Percentiles rank a stretch among this genome's conserved stretches.
phyloP scores from a whole-genome alignment of 2,888 invertebrate species.

The Drosophila incognita region DNA sequence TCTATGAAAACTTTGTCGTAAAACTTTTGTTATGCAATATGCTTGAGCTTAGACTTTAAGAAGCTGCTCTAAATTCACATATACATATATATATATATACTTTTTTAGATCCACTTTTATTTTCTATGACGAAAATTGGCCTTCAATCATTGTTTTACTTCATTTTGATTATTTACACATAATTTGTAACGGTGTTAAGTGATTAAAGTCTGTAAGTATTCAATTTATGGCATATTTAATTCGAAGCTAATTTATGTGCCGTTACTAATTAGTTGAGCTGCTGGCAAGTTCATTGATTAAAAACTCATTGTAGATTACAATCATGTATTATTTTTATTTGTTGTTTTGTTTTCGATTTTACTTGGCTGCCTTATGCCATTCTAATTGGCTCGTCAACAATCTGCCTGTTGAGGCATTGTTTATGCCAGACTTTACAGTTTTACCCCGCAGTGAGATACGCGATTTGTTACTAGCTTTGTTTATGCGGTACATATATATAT shows the following conservation, averaged over 20 bases:
- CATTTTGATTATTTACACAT: background rate
- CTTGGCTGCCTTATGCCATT: constrained; percentile 4
- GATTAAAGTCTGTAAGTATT: background rate
- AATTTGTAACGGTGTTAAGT: background rate
- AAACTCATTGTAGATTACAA: constrained; percentile 6
- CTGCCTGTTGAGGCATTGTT: constrained; percentile 5
- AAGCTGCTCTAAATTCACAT: no score
- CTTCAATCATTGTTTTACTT: background rate
- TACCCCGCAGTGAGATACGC: background rate
- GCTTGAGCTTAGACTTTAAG: no score
- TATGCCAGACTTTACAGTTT: constrained; percentile 10
- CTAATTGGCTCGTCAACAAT: constrained; percentile 7
- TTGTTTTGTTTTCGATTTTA: background rate
- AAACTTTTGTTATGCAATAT: no score
- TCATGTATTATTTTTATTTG: constrained; percentile 6
- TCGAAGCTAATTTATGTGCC: background rate
- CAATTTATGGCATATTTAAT: constrained; percentile 1
- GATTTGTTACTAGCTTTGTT: constrained; percentile 13
- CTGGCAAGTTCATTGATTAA: constrained; percentile 5
- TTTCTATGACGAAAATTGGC: background rate
- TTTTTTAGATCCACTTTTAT: no score
- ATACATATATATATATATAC: no score
- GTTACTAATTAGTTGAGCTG: constrained; percentile 7
- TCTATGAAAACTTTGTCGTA: background rate
- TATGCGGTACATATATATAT: background rate